Base-by-base conservation (phyloP, 2,888 invertebrate genomes). In the Morpho deidamia region DNA sequence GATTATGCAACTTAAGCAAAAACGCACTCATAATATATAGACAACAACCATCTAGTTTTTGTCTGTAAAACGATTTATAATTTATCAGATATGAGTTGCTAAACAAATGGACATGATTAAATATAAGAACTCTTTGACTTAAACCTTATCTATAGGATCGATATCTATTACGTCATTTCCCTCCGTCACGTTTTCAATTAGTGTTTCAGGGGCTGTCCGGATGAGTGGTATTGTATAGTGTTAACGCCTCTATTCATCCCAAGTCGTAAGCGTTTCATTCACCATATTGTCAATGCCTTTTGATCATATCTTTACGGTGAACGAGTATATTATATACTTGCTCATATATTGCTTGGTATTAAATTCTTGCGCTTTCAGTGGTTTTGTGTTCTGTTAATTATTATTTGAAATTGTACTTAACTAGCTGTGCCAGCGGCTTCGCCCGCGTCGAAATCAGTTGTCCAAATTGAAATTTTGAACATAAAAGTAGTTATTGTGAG, bases 171-270 rank as follows among this genome's bases (percentile, higher is more conserved):
- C 67, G 54, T 64, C 52, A 51, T 33, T 42, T 45, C 44, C 32
- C 49, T 48, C 57, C 41, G 79, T 83, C 85, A 85, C 85, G 86
- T 85, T 83, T 85, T 83, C 82, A 83, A 84, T 86, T 85, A 85
- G 82, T 75, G 71, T 74, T 72, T 71, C 74, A 74, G 70, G 68
- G 68, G 49, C 35, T 49, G 49, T 42, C 14, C 49, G 49, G 41
- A 35, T 49, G 49, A 49, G 42, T 35, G 12, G 42, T 49, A 49
- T 49, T 49, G 49, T 49, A 49, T 49, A 42, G 49, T 35, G 49
- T 49, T 49, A 49, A 49, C 54, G 54, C 56, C 45, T 56, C 51
- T 56, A 61, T 61, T 61, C 61, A 61, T 40, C 50, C 43, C 23
- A 42, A 44, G 54, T 59, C 59, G 55, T 57, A 53, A 58, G 52